Evolutionary conservation across 2,797 vertebrate genomes (phyloP).

Genomic region (Anguilla obscura): DNA sequence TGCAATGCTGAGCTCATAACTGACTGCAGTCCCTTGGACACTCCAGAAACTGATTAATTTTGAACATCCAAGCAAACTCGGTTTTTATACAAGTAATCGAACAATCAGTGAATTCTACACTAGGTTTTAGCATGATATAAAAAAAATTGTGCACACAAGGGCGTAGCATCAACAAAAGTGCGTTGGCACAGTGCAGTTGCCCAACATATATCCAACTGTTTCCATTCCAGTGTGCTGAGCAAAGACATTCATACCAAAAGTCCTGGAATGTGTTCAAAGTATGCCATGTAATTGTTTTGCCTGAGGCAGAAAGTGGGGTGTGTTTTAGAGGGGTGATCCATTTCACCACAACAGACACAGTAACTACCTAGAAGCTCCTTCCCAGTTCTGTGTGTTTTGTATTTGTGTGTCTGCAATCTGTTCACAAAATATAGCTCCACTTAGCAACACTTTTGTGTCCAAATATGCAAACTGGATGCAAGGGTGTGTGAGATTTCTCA

Average conservation of each 20-base stretch:
- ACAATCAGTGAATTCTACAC: not conserved
- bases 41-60: not conserved
- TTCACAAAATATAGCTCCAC: not conserved
- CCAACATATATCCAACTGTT: not conserved
- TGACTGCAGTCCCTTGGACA: not conserved
- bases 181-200: not conserved
- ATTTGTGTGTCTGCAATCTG: not conserved
- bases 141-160: not conserved
- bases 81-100: not conserved
- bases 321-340: not conserved
- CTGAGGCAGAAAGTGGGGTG: not conserved
- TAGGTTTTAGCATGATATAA: not conserved
- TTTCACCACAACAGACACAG: not conserved
- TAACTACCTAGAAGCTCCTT: not conserved
- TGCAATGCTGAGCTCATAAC: not conserved
- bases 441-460: not conserved
- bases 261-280: constrained; percentile 10
- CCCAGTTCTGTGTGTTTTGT: not conserved
- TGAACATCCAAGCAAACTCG: not conserved
- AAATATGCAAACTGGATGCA: not conserved
- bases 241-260: not conserved
- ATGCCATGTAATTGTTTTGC: not conserved
- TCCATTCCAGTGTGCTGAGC: not conserved
- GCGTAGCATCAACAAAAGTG: not conserved
- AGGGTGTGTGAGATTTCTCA: not conserved